Conservation (phyloP, 1,140 invertebrate species). For the Geopemphigus sp. region DNA sequence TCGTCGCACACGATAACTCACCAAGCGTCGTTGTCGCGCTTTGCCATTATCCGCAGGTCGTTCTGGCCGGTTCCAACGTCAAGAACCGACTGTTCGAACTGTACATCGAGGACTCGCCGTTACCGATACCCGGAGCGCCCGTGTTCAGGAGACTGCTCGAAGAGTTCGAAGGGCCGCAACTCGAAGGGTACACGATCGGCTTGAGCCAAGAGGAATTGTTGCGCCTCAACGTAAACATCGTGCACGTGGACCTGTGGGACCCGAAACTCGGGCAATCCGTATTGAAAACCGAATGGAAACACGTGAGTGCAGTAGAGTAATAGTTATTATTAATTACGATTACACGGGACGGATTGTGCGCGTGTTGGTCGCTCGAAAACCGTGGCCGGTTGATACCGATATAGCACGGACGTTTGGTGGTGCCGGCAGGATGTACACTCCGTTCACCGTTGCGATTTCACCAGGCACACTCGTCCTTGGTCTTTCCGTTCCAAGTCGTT, state of each 20-base stretch:
- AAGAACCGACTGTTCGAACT: conserved; percentile 54
- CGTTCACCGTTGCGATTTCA: too few relatives aligned
- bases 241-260: conserved; percentile 62
- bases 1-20: too few relatives aligned
- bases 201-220: conserved; percentile 62
- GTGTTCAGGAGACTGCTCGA: conserved; percentile 63
- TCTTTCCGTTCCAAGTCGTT: too few relatives aligned
- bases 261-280: conserved; percentile 57
- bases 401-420: too few relatives aligned
- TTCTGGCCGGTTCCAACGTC: conserved; percentile 32
- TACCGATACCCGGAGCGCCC: conserved; percentile 65
- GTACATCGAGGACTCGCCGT: conserved; percentile 65
- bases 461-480: too few relatives aligned
- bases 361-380: too few relatives aligned
- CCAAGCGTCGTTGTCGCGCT: too few relatives aligned
- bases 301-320: too few relatives aligned
- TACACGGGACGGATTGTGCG: too few relatives aligned
- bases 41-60: not conserved
- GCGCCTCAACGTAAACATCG: conserved; percentile 62
- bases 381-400: too few relatives aligned
- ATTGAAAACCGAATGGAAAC: conserved; percentile 59
- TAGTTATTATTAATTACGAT: not conserved
- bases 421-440: too few relatives aligned
- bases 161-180: conserved; percentile 59
- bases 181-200: conserved; percentile 65